Percentiles rank a stretch among this genome's conserved stretches.
phyloP scores from a whole-genome alignment of 2,797 vertebrate species.

The Mallotus villosus region DNA sequence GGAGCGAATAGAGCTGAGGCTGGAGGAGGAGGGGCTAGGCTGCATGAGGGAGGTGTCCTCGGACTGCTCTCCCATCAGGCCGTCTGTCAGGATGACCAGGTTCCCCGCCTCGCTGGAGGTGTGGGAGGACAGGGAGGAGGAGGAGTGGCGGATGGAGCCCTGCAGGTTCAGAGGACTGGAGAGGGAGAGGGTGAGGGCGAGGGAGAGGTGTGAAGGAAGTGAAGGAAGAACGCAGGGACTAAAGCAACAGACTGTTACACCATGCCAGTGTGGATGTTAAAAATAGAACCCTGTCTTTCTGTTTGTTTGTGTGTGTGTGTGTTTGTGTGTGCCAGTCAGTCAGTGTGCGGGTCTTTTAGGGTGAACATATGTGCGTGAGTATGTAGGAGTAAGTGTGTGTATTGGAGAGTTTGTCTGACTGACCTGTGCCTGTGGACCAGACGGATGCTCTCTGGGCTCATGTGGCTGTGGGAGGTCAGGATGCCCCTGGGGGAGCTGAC shows the following conservation, averaged over 20 bases:
- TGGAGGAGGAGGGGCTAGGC: constrained; percentile 98
- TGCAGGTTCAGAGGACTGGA: constrained; percentile 91
- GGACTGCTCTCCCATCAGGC: constrained; percentile 86
- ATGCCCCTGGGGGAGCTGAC: constrained; percentile 85
- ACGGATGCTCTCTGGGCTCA: constrained; percentile 94
- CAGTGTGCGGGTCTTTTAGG: neutral
- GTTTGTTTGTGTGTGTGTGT: neutral
- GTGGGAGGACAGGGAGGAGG: constrained; percentile 95
- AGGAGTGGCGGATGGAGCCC: constrained; percentile 92
- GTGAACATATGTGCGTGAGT: neutral
- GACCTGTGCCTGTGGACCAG: constrained; percentile 96
- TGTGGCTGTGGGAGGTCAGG: constrained; percentile 88
- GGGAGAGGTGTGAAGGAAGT: too few relatives aligned
- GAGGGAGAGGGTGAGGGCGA: too few relatives aligned
- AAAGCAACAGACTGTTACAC: neutral
- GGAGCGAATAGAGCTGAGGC: constrained; percentile 97
- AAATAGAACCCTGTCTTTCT: neutral
- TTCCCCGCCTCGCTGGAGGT: constrained; percentile 95
- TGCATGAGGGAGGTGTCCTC: constrained; percentile 98
- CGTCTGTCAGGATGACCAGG: constrained; percentile 90
- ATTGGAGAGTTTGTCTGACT: constrained; percentile 12
- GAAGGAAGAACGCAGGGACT: neutral
- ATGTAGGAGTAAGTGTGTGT: neutral
- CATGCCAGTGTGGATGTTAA: neutral
- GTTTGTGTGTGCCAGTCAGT: neutral